Conservation (phyloP, 2,797 vertebrate genomes). For the Lutjanus argentimaculatus region DNA sequence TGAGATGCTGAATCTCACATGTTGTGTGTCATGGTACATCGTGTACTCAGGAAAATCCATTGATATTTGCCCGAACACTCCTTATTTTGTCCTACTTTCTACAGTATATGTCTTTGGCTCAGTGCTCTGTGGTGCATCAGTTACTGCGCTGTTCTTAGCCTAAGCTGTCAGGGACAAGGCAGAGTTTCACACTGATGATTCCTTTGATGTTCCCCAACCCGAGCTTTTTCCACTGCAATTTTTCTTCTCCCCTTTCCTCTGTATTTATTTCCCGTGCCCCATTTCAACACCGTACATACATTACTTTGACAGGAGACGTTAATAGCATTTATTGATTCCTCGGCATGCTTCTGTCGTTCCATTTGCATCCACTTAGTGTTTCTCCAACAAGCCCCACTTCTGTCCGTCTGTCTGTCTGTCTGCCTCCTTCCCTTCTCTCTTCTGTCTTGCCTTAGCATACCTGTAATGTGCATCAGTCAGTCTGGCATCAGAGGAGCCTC, state of each 20-base stretch:
- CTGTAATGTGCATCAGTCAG: conserved; percentile 65
- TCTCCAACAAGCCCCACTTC: conserved; percentile 19
- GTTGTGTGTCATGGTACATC: conserved; percentile 47
- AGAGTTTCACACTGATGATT: conserved; percentile 75
- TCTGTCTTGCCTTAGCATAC: conserved; percentile 24
- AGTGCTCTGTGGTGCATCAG: conserved; percentile 67
- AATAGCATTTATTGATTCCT: conserved; percentile 60
- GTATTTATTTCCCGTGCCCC: conserved; percentile 22
- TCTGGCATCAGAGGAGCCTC: conserved; percentile 36
- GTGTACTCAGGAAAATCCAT: conserved; percentile 53
- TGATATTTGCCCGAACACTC: conserved; percentile 65
- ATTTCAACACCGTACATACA: conserved; percentile 27
- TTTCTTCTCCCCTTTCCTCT: conserved; percentile 24
- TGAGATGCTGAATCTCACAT: conserved; percentile 34
- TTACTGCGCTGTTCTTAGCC: conserved; percentile 72
- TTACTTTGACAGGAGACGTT: conserved; percentile 52
- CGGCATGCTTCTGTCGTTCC: conserved; percentile 31
- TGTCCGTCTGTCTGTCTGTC: background rate
- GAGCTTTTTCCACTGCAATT: conserved; percentile 36
- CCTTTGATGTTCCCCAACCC: conserved; percentile 74
- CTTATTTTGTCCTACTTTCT: conserved; percentile 77
- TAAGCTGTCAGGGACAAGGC: conserved; percentile 78
- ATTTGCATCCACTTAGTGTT: conserved; percentile 55
- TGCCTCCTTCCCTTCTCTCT: background rate
- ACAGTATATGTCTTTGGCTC: conserved; percentile 64